phyloP scores from a whole-genome alignment of 2,888 invertebrate species.

The Nycteola revayana region DNA sequence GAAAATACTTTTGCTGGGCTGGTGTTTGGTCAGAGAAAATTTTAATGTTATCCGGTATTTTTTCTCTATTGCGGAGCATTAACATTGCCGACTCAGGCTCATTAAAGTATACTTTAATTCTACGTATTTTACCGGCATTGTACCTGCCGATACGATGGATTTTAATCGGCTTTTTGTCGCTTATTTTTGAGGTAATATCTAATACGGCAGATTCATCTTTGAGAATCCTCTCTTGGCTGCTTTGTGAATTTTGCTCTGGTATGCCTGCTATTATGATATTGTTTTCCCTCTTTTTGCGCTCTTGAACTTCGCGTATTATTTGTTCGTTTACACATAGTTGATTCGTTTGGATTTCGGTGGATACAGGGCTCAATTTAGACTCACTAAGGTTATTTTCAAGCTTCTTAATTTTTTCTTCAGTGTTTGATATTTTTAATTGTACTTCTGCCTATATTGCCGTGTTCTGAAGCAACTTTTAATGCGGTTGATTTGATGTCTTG shows the following conservation, averaged over 20 bases:
- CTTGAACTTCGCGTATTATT: constrained; percentile 4
- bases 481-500: constrained; percentile 3
- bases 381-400: constrained; percentile 3
- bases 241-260: not conserved
- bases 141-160: constrained; percentile 7
- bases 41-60: constrained; percentile 5
- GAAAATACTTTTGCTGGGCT: constrained; percentile 4
- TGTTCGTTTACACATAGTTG: constrained; percentile 2
- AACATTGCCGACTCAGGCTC: not conserved
- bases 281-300: constrained; percentile 3
- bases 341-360: not conserved
- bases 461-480: constrained; percentile 2
- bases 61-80: constrained; percentile 2
- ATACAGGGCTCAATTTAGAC: not conserved
- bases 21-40: constrained; percentile 3
- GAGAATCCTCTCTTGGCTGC: constrained; percentile 2
- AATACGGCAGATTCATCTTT: constrained; percentile 5
- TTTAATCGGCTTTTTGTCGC: constrained; percentile 1
- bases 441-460: constrained; percentile 1
- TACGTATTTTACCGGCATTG: constrained; percentile 3
- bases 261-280: constrained; percentile 1
- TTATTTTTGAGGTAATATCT: constrained; percentile 1
- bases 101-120: constrained; percentile 5
- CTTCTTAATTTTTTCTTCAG: constrained; percentile 1
- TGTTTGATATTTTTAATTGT: not conserved